Evolutionary conservation across 2,797 vertebrate genomes (phyloP).

Genomic region (Buphagus erythrorhynchus): DNA sequence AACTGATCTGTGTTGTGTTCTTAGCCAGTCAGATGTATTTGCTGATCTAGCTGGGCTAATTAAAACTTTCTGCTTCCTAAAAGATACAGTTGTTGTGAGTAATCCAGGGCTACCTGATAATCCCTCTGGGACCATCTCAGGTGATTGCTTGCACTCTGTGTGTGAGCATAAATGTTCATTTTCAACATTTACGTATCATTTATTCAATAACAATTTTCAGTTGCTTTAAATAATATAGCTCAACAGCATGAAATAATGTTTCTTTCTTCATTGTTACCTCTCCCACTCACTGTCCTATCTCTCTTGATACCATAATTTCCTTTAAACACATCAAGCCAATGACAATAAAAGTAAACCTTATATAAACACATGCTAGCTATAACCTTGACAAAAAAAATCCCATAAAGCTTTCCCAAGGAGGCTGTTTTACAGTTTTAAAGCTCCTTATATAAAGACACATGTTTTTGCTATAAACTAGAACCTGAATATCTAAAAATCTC

Average conservation of each 20-base stretch:
- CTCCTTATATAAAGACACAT: background rate
- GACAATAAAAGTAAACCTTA: constrained; percentile 38
- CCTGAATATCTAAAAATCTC: background rate
- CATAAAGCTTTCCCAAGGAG: constrained; percentile 23
- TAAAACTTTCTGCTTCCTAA: constrained; percentile 31
- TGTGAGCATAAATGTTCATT: background rate
- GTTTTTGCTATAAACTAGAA: background rate
- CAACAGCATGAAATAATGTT: background rate
- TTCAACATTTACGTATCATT: background rate
- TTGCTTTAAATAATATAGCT: background rate
- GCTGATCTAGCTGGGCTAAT: constrained; percentile 28
- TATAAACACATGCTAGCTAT: background rate
- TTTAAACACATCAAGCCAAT: constrained; percentile 30
- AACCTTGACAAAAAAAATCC: constrained; percentile 14
- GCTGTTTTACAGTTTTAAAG: constrained; percentile 19
- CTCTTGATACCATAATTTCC: constrained; percentile 32
- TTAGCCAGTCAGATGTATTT: background rate
- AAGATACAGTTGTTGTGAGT: background rate
- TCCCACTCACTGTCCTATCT: background rate
- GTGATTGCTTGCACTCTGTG: background rate
- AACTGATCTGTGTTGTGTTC: background rate
- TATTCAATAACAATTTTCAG: background rate
- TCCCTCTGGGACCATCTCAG: background rate
- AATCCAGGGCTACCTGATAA: background rate
- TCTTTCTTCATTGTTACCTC: background rate